These are phyloP conservation scores for Hyposmocoma kahamanoa DNA, from an alignment of 1,140 invertebrate species.

Conservation along the genomic window DNA sequence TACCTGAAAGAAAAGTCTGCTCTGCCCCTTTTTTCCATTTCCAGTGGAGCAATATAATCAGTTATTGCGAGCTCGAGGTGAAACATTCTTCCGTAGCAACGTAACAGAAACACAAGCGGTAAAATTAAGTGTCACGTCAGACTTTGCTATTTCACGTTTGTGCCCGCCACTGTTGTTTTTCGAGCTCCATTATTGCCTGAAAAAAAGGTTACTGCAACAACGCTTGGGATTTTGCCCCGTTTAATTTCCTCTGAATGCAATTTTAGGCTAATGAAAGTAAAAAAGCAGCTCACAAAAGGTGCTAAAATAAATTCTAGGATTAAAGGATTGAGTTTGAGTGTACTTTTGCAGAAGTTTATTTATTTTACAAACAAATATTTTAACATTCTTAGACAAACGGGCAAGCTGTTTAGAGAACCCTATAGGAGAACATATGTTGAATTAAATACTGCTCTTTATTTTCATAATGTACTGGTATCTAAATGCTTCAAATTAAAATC, in stretches of 20 bases:
- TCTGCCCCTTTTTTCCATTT: too few relatives aligned
- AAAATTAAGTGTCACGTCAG: constrained; percentile 32
- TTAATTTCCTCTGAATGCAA: constrained; percentile 30
- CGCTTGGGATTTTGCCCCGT: constrained; percentile 20
- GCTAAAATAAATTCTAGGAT: background rate
- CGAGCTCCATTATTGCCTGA: constrained; percentile 23
- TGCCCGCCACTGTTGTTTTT: constrained; percentile 8
- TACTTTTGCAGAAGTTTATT: background rate
- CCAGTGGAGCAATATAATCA: background rate
- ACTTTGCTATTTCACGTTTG: constrained; percentile 14
- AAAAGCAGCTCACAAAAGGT: background rate
- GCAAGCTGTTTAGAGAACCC: too few relatives aligned
- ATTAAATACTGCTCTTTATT: too few relatives aligned
- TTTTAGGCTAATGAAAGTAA: constrained; percentile 15
- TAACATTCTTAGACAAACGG: too few relatives aligned
- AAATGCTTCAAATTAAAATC: too few relatives aligned
- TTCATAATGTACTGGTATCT: too few relatives aligned
- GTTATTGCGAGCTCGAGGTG: background rate
- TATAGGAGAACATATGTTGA: too few relatives aligned
- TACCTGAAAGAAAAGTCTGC: too few relatives aligned
- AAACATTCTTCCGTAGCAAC: constrained; percentile 1
- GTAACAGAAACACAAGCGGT: constrained; percentile 15
- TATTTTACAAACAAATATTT: background rate
- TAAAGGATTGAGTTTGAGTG: background rate
- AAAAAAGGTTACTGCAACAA: constrained; percentile 16